These are phyloP conservation scores for Sebastes matsubarae DNA, from an alignment of 2,797 vertebrate species.

Conservation along the genomic window DNA sequence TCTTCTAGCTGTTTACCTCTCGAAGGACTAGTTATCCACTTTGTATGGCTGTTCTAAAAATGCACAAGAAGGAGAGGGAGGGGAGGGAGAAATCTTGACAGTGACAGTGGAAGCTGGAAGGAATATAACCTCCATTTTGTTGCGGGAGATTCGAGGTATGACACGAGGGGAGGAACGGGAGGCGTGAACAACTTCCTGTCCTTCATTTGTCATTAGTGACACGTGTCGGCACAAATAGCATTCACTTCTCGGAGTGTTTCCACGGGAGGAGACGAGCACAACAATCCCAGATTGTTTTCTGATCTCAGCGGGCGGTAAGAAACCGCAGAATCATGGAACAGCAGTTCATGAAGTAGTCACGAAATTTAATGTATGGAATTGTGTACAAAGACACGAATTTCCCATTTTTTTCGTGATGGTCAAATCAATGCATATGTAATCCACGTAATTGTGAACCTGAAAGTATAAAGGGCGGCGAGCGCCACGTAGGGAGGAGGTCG, in stretches of 20 bases:
- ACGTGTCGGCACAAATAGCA: not conserved
- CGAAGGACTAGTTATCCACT: slow-evolving; percentile 10
- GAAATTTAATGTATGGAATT: too few species aligned
- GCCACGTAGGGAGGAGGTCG: too few species aligned
- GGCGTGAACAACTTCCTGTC: slow-evolving; percentile 8
- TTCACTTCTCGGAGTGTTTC: slow-evolving; percentile 12
- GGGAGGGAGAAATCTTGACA: not conserved
- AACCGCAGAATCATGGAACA: too few species aligned
- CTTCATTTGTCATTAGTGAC: slow-evolving; percentile 36
- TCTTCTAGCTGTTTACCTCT: not conserved
- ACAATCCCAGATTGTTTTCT: slow-evolving; percentile 22
- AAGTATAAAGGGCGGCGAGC: too few species aligned
- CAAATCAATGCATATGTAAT: too few species aligned
- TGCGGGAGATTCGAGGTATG: not conserved
- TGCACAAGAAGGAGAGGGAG: not conserved
- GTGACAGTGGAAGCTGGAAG: slow-evolving; percentile 2
- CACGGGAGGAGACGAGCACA: slow-evolving; percentile 3
- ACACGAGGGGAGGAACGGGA: not conserved
- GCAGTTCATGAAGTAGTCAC: too few species aligned
- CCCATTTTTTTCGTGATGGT: too few species aligned
- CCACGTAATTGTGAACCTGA: too few species aligned
- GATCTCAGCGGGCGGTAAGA: slow-evolving; percentile 18
- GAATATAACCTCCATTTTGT: slow-evolving; percentile 18
- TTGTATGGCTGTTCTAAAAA: not conserved
- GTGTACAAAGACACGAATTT: too few species aligned